These are phyloP conservation scores for Actenoides hombroni DNA, from an alignment of 2,113 vertebrate species.

Conservation along the genomic window DNA sequence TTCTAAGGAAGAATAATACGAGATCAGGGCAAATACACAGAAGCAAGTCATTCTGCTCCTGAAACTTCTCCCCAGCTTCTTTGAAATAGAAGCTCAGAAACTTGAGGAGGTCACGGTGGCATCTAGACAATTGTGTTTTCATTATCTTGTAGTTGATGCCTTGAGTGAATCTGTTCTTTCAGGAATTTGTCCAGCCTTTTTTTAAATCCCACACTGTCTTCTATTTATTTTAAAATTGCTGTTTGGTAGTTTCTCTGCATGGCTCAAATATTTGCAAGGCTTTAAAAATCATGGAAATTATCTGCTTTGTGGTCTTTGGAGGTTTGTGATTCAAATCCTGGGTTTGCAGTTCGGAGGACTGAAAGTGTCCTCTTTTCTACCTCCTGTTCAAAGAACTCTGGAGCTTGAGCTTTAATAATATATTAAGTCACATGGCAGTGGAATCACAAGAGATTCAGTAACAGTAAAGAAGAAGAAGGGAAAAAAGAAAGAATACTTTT, in stretches of 20 bases:
- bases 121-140: neutral
- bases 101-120: neutral
- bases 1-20: neutral
- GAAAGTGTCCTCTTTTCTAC: neutral
- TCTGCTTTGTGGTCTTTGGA: neutral
- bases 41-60: neutral
- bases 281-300: neutral
- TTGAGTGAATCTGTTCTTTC: neutral
- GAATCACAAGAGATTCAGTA: neutral
- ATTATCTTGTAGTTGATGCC: neutral
- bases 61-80: neutral
- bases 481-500: neutral
- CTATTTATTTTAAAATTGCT: neutral
- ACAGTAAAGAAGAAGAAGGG: neutral
- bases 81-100: neutral
- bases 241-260: neutral
- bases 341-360: neutral
- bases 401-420: neutral
- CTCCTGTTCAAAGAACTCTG: neutral
- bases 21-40: neutral
- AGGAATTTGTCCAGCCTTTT: constrained; percentile 4
- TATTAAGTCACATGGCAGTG: neutral
- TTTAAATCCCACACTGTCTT: neutral
- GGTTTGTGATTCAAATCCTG: neutral
- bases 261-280: neutral